Evolutionary conservation across 2,888 invertebrate species (phyloP), one percentile per base, ranked within the genome.

Genomic region (Galeopsomyia nigrocyanea): DNA sequence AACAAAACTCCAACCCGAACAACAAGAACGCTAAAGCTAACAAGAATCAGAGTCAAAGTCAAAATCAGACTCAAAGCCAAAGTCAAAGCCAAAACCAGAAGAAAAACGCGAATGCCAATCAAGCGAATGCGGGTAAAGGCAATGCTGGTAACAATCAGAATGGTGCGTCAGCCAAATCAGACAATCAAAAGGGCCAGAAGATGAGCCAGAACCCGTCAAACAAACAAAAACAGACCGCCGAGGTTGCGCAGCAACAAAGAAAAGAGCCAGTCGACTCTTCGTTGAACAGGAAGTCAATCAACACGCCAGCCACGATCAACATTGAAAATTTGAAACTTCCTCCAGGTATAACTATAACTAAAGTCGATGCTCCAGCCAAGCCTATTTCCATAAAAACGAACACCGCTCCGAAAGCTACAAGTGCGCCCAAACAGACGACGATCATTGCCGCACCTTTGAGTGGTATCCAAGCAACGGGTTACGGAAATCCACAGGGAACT

Each of bases 291-390:
- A 84, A 86, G 58, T 79, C 82, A 22, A 83, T 82, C 31, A 82
- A 84, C 39, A 78, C 82, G 9, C 76, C 78, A 0, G 73, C 78
- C 0, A 84, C 82, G 60, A 84, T 86, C 19, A 83, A 83, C 68
- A 86, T 86, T 61, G 86, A 86, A 73, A 85, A 85, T 79, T 78
- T 86, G 17, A 86, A 85, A 71, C 75, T 94, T 56, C 94, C 94
- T 0, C 94, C 94, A 0, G 94, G 94, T n/a, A 94, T 94, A 58
- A 94, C 93, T 0, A 88, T 94, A 51, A 94, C 93, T 0, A 89
- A 93, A 73, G 93, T 94, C 0, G 92, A 92, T 65, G 86, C 84
- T 3, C 87, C 87, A 1, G 78, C 80, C 1, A 85, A 82, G 64
- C 81, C 81, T 19, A 76, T 84, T 47, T 84, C 84, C 0, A 81